phyloP scores from a whole-genome alignment of 1,140 invertebrate species.

The Linepithema humile region DNA sequence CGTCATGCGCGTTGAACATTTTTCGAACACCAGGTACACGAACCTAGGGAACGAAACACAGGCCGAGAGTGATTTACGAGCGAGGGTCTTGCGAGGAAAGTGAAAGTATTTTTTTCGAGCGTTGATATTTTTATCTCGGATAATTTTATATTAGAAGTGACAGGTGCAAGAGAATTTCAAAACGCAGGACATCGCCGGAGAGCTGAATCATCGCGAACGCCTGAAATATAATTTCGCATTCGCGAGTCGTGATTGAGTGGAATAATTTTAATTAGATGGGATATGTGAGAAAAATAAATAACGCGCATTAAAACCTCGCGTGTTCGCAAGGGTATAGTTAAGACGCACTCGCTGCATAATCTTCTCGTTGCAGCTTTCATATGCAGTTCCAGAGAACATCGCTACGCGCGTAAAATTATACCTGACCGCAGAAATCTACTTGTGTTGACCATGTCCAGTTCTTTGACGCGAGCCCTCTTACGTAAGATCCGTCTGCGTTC shows the following conservation, averaged over 20 bases:
- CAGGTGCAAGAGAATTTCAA: conserved; percentile 5
- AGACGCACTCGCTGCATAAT: conserved; percentile 15
- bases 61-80: conserved; percentile 61
- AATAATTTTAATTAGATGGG: not conserved
- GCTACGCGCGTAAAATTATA: not conserved
- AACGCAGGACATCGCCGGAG: not conserved
- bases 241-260: not conserved
- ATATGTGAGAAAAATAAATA: conserved; percentile 11
- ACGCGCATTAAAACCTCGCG: not conserved
- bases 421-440: conserved; percentile 33
- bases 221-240: not conserved
- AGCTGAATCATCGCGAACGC: not conserved
- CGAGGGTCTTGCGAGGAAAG: conserved; percentile 43
- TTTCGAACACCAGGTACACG: conserved; percentile 61
- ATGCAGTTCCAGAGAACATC: not conserved
- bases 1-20: conserved; percentile 49
- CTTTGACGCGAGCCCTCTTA: conserved; percentile 15
- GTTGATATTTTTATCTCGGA: conserved; percentile 35
- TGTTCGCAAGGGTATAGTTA: conserved; percentile 1
- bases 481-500: conserved; percentile 15
- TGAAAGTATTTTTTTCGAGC: conserved; percentile 59
- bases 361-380: conserved; percentile 22
- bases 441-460: conserved; percentile 5
- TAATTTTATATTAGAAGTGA: conserved; percentile 43
- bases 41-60: conserved; percentile 53